Conservation (phyloP, 1,140 invertebrate genomes). For the Ooceraea biroi region DNA sequence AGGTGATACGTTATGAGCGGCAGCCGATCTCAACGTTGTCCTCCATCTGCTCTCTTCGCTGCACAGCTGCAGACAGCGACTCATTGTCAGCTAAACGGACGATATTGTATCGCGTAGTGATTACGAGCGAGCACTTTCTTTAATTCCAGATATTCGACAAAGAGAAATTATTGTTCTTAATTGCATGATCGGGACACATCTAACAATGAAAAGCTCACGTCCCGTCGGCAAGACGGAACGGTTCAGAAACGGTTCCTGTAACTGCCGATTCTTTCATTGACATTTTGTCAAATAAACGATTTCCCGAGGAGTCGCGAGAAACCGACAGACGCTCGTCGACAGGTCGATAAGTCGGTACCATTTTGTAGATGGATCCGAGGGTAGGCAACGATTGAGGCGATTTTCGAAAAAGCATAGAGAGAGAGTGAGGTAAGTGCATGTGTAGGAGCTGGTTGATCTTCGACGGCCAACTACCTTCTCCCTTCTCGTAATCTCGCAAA, state of each 20-base stretch:
- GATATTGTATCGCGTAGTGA: slow-evolving; percentile 1
- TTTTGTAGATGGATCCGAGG: slow-evolving; percentile 56
- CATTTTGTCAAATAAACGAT: slow-evolving; percentile 35
- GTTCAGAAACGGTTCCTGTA: not conserved
- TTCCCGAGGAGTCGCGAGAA: slow-evolving; percentile 10
- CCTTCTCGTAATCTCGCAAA: slow-evolving; percentile 68
- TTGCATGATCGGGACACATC: not conserved
- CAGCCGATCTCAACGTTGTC: slow-evolving; percentile 21
- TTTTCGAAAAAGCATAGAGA: not conserved
- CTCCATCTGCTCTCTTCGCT: not conserved
- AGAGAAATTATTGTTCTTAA: slow-evolving; percentile 25
- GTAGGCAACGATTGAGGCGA: slow-evolving; percentile 6
- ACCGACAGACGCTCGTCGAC: slow-evolving; percentile 47
- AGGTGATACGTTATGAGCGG: not conserved
- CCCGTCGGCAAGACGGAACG: too few relatives aligned
- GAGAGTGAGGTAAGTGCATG: slow-evolving; percentile 26
- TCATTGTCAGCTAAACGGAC: not conserved
- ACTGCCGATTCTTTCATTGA: not conserved
- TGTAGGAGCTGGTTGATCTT: slow-evolving; percentile 59
- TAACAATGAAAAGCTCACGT: not conserved
- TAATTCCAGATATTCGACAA: slow-evolving; percentile 3
- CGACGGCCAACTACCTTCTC: slow-evolving; percentile 40
- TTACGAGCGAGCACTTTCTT: not conserved
- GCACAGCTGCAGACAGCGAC: not conserved
- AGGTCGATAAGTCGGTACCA: slow-evolving; percentile 65